phyloP scores from a whole-genome alignment of 1,140 invertebrate genomes.

The Palaemon carinicauda region DNA sequence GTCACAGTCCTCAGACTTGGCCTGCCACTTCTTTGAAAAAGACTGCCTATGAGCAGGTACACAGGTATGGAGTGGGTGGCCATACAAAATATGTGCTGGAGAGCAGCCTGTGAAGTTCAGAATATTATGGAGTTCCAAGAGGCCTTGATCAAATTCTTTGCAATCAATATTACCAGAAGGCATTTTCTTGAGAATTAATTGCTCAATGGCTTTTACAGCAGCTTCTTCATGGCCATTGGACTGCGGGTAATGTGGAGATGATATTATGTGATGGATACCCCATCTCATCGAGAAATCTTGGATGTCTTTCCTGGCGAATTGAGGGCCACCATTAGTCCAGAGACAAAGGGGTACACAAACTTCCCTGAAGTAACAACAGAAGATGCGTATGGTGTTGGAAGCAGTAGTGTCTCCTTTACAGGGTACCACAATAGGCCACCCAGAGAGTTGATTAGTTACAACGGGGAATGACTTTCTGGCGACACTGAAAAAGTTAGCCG shows the following conservation, averaged over 20 bases:
- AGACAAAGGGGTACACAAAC: background rate
- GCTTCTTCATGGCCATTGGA: constrained; percentile 18
- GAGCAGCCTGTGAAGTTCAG: background rate
- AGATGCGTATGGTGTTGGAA: background rate
- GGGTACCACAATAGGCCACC: constrained; percentile 7
- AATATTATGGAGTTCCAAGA: background rate
- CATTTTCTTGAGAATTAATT: background rate
- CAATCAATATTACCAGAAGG: background rate
- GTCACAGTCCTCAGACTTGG: too few species aligned
- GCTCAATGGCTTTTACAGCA: constrained; percentile 19
- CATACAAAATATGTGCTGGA: background rate
- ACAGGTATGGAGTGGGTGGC: background rate
- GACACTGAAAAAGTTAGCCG: constrained; percentile 3
- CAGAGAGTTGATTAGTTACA: background rate
- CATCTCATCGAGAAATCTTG: too few species aligned
- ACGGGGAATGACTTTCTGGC: background rate
- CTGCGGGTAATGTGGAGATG: constrained; percentile 17
- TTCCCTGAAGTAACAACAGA: background rate
- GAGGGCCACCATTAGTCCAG: constrained; percentile 6
- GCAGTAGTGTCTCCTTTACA: background rate
- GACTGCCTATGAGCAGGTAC: too few species aligned
- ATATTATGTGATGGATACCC: background rate
- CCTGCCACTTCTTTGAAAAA: too few species aligned
- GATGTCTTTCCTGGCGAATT: constrained; percentile 12
- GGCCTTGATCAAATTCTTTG: too few species aligned